A percentile compares a stretch with the other conserved stretches of the same genome.
Conservation (phyloP, 2,888 invertebrate species). For the Thymelicus lineola region DNA sequence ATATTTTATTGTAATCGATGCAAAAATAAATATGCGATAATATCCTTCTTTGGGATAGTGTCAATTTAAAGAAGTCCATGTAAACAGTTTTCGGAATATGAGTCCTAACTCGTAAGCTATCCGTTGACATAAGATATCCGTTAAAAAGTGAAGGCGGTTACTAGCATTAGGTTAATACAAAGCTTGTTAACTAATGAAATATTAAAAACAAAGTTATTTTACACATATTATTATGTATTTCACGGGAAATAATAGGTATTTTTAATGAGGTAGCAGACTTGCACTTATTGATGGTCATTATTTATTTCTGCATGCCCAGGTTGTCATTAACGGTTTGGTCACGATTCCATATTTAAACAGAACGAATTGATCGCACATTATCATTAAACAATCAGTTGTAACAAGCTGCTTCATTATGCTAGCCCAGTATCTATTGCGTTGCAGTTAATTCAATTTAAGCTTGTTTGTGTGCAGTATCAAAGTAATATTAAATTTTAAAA, state of each 20-base stretch:
- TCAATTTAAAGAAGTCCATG: too few relatives aligned
- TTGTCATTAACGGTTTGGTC: conserved; percentile 20
- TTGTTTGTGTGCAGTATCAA: not conserved
- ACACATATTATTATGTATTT: not conserved
- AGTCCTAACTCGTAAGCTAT: too few relatives aligned
- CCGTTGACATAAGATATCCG: too few relatives aligned
- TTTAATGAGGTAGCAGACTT: not conserved
- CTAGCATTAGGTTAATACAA: too few relatives aligned
- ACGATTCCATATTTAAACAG: conserved; percentile 12
- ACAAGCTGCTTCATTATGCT: not conserved
- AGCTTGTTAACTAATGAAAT: too few relatives aligned
- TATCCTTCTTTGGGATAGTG: too few relatives aligned
- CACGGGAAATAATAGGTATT: not conserved
- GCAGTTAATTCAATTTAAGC: not conserved
- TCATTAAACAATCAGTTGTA: conserved; percentile 12
- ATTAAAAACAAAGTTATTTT: not conserved
- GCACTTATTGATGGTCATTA: conserved; percentile 5
- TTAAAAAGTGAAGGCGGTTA: too few relatives aligned
- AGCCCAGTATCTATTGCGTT: not conserved
- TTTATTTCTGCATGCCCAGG: conserved; percentile 2
- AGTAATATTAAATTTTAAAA: not conserved
- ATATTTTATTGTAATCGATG: too few relatives aligned
- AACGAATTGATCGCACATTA: conserved; percentile 15
- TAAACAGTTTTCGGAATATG: too few relatives aligned
- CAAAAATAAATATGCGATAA: too few relatives aligned